phyloP scores from a whole-genome alignment of 2,797 vertebrate genomes.

The Dromococcyx pavoninus region DNA sequence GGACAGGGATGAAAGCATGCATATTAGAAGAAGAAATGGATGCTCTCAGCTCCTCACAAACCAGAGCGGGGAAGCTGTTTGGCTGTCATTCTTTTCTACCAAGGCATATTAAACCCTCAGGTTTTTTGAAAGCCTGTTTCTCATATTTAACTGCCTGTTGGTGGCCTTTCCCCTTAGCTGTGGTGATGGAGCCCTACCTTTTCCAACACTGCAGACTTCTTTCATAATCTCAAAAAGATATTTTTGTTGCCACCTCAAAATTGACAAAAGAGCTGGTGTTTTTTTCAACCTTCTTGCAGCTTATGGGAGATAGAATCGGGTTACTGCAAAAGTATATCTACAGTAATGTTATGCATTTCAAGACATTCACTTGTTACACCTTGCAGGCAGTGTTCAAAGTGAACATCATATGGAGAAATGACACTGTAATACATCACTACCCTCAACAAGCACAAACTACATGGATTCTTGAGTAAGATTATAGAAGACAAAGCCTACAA shows the following conservation, averaged over 20 bases:
- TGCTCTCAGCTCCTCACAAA: background rate
- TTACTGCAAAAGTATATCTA: background rate
- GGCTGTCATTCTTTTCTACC: background rate
- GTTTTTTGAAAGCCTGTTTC: background rate
- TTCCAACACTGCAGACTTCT: background rate
- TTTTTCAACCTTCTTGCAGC: background rate
- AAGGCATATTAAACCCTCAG: background rate
- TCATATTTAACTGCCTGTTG: background rate
- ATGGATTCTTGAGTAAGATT: background rate
- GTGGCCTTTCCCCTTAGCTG: background rate
- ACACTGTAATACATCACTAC: background rate
- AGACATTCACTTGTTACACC: accelerated
- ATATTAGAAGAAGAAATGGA: background rate
- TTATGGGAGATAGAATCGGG: background rate
- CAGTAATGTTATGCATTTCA: background rate
- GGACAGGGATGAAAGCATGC: background rate
- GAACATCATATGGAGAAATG: background rate
- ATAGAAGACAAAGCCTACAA: background rate
- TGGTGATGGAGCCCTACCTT: background rate
- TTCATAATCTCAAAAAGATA: background rate
- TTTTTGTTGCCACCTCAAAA: background rate
- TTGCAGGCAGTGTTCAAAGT: background rate
- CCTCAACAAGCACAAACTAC: background rate
- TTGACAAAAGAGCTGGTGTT: background rate
- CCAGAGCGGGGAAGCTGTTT: background rate